Base-by-base conservation (phyloP, 35 echinoderm and acorn worm genomes). In the Lytechinus pictus region DNA sequence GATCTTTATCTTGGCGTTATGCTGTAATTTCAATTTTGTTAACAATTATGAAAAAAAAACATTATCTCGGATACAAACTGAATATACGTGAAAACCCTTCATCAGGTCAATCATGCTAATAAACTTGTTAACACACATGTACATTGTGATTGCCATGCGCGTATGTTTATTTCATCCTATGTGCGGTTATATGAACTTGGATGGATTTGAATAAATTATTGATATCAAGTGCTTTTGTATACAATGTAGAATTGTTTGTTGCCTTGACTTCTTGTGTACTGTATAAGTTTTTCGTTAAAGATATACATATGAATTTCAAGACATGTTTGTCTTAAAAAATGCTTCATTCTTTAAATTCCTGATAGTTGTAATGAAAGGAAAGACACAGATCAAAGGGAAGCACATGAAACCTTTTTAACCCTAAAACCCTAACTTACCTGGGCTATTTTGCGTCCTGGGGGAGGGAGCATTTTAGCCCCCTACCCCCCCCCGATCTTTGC, bases 151-250 rank as follows among this genome's bases (percentile, higher is more conserved):
- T 71, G 24, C 5, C 14, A 13, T 71, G 1, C 24, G 14, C 16
- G 61, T 71, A 71, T 21, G 61, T 21, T 21, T 19, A 71, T 19
- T 71, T 71, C 61, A 21, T 71, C 12, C 61, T 71, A 66, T 54
- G 53, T 54, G 13, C 10, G 8, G 33, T 91, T 51, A 11, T 21
- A 33, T 10, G 33, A 28, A 54, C 89, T 91, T 52, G 27, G 53
- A 91, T 91, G 89, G 33, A 52, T 51, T 91, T 91, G 89, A 71
- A 71, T 71, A 71, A 71, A 71, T 71, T 71, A 71, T 71, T 71
- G 61, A 71, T 71, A 71, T 16, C 61, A 21, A 21, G 61, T 71
- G 24, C 16, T 71, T 44, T 71, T 71, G 13, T 71, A 71, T 19
- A 71, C 61, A 19, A 71, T 71, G 61, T 71, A 44, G 33, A 44